A percentile compares a stretch with the other conserved stretches of the same genome.
phyloP scores from a whole-genome alignment of 2,888 invertebrate species.

The Epinotia ramella region DNA sequence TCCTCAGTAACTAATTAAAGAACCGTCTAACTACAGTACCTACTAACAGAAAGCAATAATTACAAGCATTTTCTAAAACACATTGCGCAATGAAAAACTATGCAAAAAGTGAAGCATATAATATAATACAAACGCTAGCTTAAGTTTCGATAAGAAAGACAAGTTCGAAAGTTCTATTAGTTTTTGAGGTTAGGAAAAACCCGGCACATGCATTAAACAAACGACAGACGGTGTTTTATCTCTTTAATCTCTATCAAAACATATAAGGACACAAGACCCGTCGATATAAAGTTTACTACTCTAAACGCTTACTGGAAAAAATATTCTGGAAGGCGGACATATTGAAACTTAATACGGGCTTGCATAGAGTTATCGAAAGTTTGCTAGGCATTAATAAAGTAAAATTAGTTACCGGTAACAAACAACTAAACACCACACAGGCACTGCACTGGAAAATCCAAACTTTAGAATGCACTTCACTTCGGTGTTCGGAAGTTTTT shows the following conservation, averaged over 20 bases:
- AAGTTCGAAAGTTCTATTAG: slow-evolving; percentile 6
- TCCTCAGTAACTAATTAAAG: background rate
- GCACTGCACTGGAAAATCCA: slow-evolving; percentile 75
- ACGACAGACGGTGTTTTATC: slow-evolving; percentile 6
- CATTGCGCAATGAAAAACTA: background rate
- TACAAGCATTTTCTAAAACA: background rate
- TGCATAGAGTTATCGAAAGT: slow-evolving; percentile 69
- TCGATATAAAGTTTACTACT: slow-evolving; percentile 1
- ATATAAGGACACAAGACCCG: background rate
- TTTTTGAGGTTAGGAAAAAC: slow-evolving; percentile 72
- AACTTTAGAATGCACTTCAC: slow-evolving; percentile 63
- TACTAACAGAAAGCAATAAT: background rate
- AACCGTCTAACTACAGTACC: background rate
- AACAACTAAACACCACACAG: slow-evolving; percentile 70
- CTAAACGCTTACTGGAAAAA: slow-evolving; percentile 36
- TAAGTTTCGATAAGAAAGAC: slow-evolving; percentile 1
- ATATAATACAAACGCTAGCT: background rate
- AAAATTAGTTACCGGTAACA: slow-evolving; percentile 73
- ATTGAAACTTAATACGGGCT: slow-evolving; percentile 78
- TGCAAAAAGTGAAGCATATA: background rate
- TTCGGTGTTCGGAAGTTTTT: slow-evolving; percentile 61
- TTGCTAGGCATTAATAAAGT: slow-evolving; percentile 53
- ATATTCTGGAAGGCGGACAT: slow-evolving; percentile 79
- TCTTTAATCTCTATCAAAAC: background rate
- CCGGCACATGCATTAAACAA: slow-evolving; percentile 50